Conservation (phyloP, 2,113 vertebrate genomes). For the Microtus richardsoni region DNA sequence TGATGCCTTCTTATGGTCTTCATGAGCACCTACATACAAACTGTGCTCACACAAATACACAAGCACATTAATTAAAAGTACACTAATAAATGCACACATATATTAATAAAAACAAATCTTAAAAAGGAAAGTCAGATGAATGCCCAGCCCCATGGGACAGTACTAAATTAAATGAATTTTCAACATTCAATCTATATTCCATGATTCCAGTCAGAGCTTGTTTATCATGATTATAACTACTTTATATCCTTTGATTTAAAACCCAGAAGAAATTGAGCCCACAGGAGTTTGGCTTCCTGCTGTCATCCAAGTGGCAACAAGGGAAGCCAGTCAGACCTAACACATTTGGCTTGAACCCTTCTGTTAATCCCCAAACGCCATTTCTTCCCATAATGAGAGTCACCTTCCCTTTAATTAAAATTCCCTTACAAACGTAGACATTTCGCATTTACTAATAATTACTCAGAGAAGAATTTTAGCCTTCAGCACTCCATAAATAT, state of each 20-base stretch:
- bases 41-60: background rate
- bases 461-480: constrained; percentile 76
- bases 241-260: constrained; percentile 63
- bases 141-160: accelerated
- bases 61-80: background rate
- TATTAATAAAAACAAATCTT: background rate
- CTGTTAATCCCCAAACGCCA: constrained; percentile 59
- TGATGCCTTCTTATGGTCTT: background rate
- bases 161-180: background rate
- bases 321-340: constrained; percentile 28
- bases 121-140: background rate
- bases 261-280: constrained; percentile 56
- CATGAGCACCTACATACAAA: background rate
- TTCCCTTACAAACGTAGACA: constrained; percentile 77
- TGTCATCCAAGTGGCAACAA: background rate
- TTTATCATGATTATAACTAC: constrained; percentile 49
- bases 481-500: constrained; percentile 80
- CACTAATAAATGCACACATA: background rate
- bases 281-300: constrained; percentile 59
- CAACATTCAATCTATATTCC: background rate
- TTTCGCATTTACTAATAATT: constrained; percentile 79
- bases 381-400: constrained; percentile 62
- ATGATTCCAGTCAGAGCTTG: background rate
- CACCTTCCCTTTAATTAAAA: constrained; percentile 81
- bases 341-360: background rate